Base-by-base conservation (phyloP, 2,113 vertebrate species). In the Oncorhynchus clarkii region DNA sequence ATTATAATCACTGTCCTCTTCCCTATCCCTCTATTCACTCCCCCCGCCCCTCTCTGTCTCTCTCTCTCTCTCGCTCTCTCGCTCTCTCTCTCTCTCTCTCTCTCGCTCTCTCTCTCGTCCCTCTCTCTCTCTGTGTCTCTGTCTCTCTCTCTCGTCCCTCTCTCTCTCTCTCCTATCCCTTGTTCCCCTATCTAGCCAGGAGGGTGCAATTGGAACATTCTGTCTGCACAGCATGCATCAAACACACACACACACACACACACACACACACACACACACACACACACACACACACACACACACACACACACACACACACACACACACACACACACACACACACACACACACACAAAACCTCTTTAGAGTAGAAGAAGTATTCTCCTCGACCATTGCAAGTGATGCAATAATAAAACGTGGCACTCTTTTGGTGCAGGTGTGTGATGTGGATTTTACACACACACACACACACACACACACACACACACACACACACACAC, bases 1-100 rank as follows among this genome's bases (percentile, higher is more conserved):
- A 90, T 89, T 90, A 89, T 73, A 87, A 86, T 88, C 85, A 73
- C 85, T 83, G 82, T 88, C 88, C 78, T 65, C 64, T 45, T 60
- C 24, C 24, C 20, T 72, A 67, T 83, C 29, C 22, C 20, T 29
- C 13, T 26, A 22, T 70, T 49, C 20, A 16, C 2, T 48, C 49
- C 70, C 20, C 26, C 67, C 11, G 16, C 54, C 20, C 57, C 24
- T 9, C 18, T 27, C 49, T 54, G 11, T 4, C 64, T 39, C 18
- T 69, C 12, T 60, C 26, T 59, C 22, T 27, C 22, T 71, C 70
- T 80, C 20, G 22, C 12, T 6, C n/a, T n/a, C 57, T 31, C 57
- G 2, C 22, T 12, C 20, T 12, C 22, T 49, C 26, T 3, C 69
- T 14, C 22, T 16, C 16, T 7, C 16, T 18, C 66, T 13, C 13